Evolutionary conservation across 37 sponge, comb jelly and placozoan species (phyloP).

Genomic region (Agelas oroides): DNA sequence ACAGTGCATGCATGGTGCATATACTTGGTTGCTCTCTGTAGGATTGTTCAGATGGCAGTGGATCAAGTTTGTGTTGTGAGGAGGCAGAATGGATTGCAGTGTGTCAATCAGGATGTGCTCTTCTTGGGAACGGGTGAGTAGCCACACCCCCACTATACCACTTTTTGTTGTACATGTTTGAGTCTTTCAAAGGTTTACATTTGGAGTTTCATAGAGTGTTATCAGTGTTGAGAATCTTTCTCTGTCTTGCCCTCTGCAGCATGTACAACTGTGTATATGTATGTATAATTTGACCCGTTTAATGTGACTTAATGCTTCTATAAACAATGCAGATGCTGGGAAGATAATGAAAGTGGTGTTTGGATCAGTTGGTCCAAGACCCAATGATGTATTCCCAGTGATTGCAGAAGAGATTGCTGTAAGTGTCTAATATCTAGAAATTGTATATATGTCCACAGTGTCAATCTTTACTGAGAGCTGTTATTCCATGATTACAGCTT

Average conservation of each 20-base stretch:
- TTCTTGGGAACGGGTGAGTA: conserved; percentile 37
- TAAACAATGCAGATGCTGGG: conserved; percentile 23
- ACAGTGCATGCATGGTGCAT: too few species aligned
- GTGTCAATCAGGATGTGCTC: conserved; percentile 40
- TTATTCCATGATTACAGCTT: not conserved
- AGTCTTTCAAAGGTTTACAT: too few species aligned
- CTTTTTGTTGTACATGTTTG: not conserved
- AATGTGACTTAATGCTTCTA: too few species aligned
- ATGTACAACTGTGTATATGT: too few species aligned
- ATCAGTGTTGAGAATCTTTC: too few species aligned
- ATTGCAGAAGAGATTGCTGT: conserved; percentile 33
- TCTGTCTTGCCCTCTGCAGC: too few species aligned
- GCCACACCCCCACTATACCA: not conserved
- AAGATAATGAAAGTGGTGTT: conserved; percentile 17
- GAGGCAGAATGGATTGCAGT: not conserved
- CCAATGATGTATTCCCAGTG: not conserved
- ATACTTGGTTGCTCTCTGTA: not conserved
- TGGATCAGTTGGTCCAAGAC: not conserved
- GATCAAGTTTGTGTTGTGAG: conserved; percentile 42
- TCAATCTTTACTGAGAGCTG: too few species aligned
- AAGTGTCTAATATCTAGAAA: not conserved
- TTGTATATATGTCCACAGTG: too few species aligned
- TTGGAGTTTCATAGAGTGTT: too few species aligned
- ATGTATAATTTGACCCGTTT: not conserved
- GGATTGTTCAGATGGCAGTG: conserved; percentile 13